Evolutionary conservation across 2,888 invertebrate genomes (phyloP), one percentile per base, ranked within the genome.

Genomic region (Agrochola lota): DNA sequence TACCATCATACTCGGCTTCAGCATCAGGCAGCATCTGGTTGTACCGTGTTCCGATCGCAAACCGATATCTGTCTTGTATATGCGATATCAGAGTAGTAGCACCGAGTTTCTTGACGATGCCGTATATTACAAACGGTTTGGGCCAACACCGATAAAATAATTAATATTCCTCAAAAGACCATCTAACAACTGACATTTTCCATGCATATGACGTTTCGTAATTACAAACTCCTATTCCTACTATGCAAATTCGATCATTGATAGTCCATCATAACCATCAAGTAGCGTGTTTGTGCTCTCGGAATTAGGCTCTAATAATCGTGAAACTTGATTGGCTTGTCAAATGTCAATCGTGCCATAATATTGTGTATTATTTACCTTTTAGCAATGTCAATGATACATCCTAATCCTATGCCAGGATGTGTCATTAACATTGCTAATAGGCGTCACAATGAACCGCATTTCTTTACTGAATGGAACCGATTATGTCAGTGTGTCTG

Each of bases 301-400:
- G n/a, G 26, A 59, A 64, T 55, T 60, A n/a, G 30, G 62, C 46
- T 35, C 26, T 49, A 63, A 77, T 70, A 73, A 77, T 85, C 83
- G 67, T 85, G 55, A 83, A 70, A 77, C 67, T 85, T 83, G 71
- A 83, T 77, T 59, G 55, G 60, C 55, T 26, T 67, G 70, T 77
- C 67, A 77, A 85, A 83, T 83, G 72, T 70, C 86, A 85, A 70
- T 52, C 30, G 63, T 26, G 66, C 23, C 5, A 70, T 82, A 73
- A 69, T 55, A 46, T 23, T 43, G 35, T 62, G 55, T 62, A n/a
- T 43, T 43, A 43, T 9, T 40, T 40, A 40, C 8, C 9, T 40
- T 40, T 40, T 40, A 40, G 40, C 40, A 40, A 40, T 40, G 40
- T 40, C 9, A 9, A 40, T 40, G 40, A 40, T 7, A 40, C 40